These are phyloP conservation scores for Dinomys branickii DNA, from an alignment of 2,113 vertebrate genomes.

Conservation along the genomic window DNA sequence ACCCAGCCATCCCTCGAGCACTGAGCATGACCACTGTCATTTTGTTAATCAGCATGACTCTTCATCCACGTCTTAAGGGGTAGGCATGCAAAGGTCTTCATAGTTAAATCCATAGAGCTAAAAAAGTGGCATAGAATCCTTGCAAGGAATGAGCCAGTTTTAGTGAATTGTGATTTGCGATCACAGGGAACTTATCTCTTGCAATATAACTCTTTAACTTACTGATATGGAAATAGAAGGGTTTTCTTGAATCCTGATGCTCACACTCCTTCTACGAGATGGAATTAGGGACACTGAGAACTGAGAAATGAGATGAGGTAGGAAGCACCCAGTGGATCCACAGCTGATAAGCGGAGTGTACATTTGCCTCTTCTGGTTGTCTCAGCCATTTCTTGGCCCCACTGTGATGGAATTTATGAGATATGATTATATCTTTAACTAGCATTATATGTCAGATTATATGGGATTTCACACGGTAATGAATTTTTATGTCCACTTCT, in stretches of 20 bases:
- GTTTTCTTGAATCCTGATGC: not conserved
- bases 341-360: conserved; percentile 6
- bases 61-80: not conserved
- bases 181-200: not conserved
- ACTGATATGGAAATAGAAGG: not conserved
- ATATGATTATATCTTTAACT: conserved; percentile 48
- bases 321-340: not conserved
- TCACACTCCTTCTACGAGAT: not conserved
- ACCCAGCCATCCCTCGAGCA: not conserved
- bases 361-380: conserved; percentile 50
- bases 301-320: conserved; percentile 50
- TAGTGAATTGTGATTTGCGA: not conserved
- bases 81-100: not conserved
- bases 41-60: not conserved
- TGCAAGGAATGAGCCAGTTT: not conserved
- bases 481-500: conserved; percentile 21
- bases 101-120: not conserved
- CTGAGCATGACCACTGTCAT: not conserved
- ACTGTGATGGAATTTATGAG: conserved; percentile 31
- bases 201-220: not conserved
- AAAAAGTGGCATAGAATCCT: not conserved
- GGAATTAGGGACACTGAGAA: conserved; percentile 28
- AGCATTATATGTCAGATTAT: not conserved
- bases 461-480: not conserved
- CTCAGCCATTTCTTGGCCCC: not conserved